Evolutionary conservation across 2,113 vertebrate species (phyloP).

Genomic region (Sterrhoptilus dennistouni): DNA sequence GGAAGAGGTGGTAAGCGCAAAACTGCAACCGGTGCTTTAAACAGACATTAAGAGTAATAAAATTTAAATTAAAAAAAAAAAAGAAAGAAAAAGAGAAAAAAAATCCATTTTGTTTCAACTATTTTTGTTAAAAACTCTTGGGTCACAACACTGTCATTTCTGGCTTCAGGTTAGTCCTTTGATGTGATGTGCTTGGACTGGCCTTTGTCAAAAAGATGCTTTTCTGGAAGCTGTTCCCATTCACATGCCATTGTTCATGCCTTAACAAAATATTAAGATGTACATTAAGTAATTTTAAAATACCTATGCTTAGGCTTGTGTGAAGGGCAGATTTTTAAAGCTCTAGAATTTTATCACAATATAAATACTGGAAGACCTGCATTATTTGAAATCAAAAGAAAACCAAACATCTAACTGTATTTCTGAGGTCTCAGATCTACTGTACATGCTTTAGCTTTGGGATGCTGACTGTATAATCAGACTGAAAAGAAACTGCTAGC

Average conservation of each 20-base stretch:
- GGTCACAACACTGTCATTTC: slow-evolving; percentile 42
- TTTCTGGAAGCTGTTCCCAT: slow-evolving; percentile 69
- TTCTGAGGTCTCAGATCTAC: slow-evolving; percentile 10
- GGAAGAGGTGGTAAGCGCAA: slow-evolving; percentile 50
- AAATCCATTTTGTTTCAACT: slow-evolving; percentile 20
- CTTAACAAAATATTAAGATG: slow-evolving; percentile 79
- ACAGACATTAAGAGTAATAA: slow-evolving; percentile 60
- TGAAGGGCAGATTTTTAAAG: slow-evolving; percentile 74
- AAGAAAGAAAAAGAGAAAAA: neutral
- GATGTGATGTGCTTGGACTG: slow-evolving; percentile 64
- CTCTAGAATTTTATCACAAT: slow-evolving; percentile 74
- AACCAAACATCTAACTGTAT: neutral
- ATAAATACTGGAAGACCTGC: slow-evolving; percentile 15
- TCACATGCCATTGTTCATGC: slow-evolving; percentile 79
- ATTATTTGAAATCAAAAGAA: slow-evolving; percentile 28
- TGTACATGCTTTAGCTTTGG: slow-evolving; percentile 54
- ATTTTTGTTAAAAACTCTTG: slow-evolving; percentile 51
- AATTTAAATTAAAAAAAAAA: neutral
- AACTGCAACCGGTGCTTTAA: slow-evolving; percentile 73
- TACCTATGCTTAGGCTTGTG: slow-evolving; percentile 70
- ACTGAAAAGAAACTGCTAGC: slow-evolving; percentile 5
- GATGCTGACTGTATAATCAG: neutral
- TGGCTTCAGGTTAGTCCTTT: slow-evolving; percentile 62
- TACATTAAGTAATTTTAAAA: slow-evolving; percentile 77
- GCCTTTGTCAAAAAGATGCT: slow-evolving; percentile 64